Conservation (phyloP, 2,797 vertebrate genomes). For the Apogon hyalosoma region DNA sequence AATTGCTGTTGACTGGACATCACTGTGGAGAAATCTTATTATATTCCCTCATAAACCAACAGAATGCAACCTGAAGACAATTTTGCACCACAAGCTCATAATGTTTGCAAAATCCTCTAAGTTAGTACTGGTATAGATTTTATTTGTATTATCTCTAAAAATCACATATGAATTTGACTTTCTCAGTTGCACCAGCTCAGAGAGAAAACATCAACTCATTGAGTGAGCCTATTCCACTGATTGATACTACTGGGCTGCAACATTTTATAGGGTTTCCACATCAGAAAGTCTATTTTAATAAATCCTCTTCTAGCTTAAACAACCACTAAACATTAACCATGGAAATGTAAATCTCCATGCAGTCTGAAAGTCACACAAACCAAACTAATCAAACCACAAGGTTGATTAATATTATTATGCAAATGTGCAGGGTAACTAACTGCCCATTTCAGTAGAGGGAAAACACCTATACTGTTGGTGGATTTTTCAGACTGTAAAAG, state of each 20-base stretch:
- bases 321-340: conserved; percentile 36
- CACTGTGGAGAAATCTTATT: too few species aligned
- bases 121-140: neutral
- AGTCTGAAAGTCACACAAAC: conserved; percentile 52
- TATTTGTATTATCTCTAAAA: neutral
- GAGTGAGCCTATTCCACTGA: conserved; percentile 41
- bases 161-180: conserved; percentile 17
- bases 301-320: conserved; percentile 38
- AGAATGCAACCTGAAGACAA: too few species aligned
- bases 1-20: too few species aligned
- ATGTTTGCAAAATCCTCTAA: too few species aligned
- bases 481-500: conserved; percentile 8
- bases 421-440: conserved; percentile 60
- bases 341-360: conserved; percentile 56
- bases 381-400: conserved; percentile 67
- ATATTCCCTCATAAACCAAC: too few species aligned
- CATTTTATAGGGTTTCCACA: conserved; percentile 31
- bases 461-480: neutral
- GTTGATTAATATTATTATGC: conserved; percentile 69
- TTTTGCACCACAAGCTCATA: too few species aligned
- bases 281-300: conserved; percentile 49
- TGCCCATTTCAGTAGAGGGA: conserved; percentile 46
- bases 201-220: conserved; percentile 15
- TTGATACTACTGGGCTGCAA: conserved; percentile 38
- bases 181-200: conserved; percentile 18